A percentile compares a stretch with the other conserved stretches of the same genome.
Evolutionary conservation across 1,140 invertebrate species (phyloP).

Genomic region (Caenorhabditis briggsae): DNA sequence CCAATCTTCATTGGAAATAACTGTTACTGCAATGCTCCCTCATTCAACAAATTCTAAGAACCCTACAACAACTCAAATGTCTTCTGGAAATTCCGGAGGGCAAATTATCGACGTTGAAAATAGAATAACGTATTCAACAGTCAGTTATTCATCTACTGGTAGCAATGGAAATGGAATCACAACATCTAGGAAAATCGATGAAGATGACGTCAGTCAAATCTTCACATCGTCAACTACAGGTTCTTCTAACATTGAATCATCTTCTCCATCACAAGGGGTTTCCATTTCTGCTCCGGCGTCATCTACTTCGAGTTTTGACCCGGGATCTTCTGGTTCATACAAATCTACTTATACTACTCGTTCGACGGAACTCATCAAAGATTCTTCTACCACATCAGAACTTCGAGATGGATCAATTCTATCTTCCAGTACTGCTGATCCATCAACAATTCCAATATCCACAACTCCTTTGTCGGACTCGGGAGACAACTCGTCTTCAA

Average conservation of each 20-base stretch:
- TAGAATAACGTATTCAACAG: neutral
- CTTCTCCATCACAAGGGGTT: too few relatives aligned
- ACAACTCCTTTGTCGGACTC: neutral
- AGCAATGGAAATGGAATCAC: too few relatives aligned
- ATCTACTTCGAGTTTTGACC: too few relatives aligned
- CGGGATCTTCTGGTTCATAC: neutral
- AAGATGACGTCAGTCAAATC: too few relatives aligned
- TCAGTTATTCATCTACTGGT: neutral
- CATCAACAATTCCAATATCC: neutral
- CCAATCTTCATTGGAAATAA: too few relatives aligned
- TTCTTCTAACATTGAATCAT: too few relatives aligned
- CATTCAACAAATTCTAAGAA: neutral
- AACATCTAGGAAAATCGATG: too few relatives aligned
- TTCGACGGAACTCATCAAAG: neutral
- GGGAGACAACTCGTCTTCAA: neutral
- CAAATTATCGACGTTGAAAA: neutral
- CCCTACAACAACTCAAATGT: too few relatives aligned
- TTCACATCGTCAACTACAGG: too few relatives aligned
- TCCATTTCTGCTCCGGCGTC: too few relatives aligned
- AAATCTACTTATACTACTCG: neutral
- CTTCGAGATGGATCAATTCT: too few relatives aligned
- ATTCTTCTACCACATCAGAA: too few relatives aligned
- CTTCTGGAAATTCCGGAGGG: neutral
- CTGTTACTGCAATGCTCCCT: neutral
- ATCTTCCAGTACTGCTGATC: neutral